phyloP scores from a whole-genome alignment of 53 echinoderm and acorn worm species.

The Astropecten irregularis region DNA sequence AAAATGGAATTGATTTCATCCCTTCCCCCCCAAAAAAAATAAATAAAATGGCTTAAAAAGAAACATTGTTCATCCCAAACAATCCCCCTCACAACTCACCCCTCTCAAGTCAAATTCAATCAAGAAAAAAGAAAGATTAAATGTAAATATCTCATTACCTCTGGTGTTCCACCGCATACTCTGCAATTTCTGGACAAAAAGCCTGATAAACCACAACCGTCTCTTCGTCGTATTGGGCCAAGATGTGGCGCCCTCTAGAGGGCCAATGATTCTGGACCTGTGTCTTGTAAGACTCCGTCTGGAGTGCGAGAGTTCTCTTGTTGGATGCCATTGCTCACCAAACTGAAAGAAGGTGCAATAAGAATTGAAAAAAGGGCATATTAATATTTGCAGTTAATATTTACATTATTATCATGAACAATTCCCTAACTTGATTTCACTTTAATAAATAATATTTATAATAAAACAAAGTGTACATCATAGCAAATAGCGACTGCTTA shows the following conservation, averaged over 20 bases:
- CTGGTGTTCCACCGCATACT: constrained; percentile 70
- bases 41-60: too few species aligned
- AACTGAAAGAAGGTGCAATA: not conserved
- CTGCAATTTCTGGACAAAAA: constrained; percentile 71
- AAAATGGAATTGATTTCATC: too few species aligned
- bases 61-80: too few species aligned
- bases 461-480: too few species aligned
- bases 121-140: too few species aligned
- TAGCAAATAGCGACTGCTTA: too few species aligned
- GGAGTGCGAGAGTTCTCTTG: not conserved
- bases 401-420: not conserved
- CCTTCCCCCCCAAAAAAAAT: too few species aligned
- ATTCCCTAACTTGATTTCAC: not conserved
- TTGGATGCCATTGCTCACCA: not conserved
- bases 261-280: constrained; percentile 65
- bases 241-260: constrained; percentile 60
- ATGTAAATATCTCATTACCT: too few species aligned
- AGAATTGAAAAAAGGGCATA: not conserved
- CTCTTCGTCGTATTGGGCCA: constrained; percentile 73
- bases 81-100: too few species aligned
- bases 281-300: constrained; percentile 52
- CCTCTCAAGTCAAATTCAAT: too few species aligned
- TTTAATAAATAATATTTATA: too few species aligned
- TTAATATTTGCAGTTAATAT: not conserved
- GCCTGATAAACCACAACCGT: constrained; percentile 79